These are phyloP conservation scores for Drosophila athabasca DNA, from an alignment of 1,140 invertebrate genomes.

Conservation along the genomic window DNA sequence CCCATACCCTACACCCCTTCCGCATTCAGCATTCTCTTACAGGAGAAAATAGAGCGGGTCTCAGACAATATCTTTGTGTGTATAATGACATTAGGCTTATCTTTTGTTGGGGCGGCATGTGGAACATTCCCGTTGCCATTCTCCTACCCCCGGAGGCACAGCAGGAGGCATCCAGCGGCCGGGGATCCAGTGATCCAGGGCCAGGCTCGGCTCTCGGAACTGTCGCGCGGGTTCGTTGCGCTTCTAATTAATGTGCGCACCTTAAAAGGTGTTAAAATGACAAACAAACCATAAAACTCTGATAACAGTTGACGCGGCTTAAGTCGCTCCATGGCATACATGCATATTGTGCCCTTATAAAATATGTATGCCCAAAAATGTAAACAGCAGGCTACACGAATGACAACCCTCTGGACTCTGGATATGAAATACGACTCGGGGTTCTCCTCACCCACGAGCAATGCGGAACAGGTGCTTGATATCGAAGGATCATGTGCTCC, in stretches of 20 bases:
- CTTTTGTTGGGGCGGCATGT: conserved; percentile 33
- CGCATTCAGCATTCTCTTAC: not conserved
- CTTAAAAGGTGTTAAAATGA: conserved; percentile 80
- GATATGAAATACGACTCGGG: conserved; percentile 58
- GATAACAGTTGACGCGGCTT: conserved; percentile 59
- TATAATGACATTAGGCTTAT: conserved; percentile 54
- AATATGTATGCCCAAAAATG: conserved; percentile 29
- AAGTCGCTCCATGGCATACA: not conserved
- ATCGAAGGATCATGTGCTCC: conserved; percentile 8
- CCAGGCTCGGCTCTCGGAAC: conserved; percentile 25
- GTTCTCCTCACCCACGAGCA: conserved; percentile 65
- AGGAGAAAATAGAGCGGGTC: conserved; percentile 17
- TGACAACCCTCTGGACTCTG: conserved; percentile 29
- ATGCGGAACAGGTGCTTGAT: conserved; percentile 71
- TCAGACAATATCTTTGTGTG: not conserved
- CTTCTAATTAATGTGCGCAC: conserved; percentile 73
- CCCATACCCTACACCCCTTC: conserved; percentile 1
- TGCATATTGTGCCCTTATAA: conserved; percentile 23
- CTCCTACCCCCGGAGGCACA: conserved; percentile 22
- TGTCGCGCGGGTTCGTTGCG: conserved; percentile 61
- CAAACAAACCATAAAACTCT: conserved; percentile 82
- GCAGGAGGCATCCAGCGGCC: conserved; percentile 46
- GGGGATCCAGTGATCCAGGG: conserved; percentile 36
- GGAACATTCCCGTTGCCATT: conserved; percentile 33
- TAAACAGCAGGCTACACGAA: conserved; percentile 42